Evolutionary conservation across 2,797 vertebrate species (phyloP).

Genomic region (Tympanoctomys barrerae): DNA sequence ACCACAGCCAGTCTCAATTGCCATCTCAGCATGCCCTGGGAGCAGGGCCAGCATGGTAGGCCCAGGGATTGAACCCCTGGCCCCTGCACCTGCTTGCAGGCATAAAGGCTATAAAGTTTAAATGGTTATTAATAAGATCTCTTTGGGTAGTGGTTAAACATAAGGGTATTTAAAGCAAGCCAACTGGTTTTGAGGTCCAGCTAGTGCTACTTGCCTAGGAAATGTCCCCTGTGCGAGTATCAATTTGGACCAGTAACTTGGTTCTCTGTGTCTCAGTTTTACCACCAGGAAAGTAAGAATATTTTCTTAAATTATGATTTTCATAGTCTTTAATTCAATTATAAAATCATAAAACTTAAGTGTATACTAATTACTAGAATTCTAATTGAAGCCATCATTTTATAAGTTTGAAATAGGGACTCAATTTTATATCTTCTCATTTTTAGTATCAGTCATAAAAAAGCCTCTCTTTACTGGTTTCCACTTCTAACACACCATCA

Average conservation of each 20-base stretch:
- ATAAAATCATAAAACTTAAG: background rate
- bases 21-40: too few relatives aligned
- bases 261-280: background rate
- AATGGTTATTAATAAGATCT: background rate
- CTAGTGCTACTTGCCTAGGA: background rate
- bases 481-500: background rate
- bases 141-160: background rate
- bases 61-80: too few relatives aligned
- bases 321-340: background rate
- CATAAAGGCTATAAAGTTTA: background rate
- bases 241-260: background rate
- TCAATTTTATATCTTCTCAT: slow-evolving; percentile 50
- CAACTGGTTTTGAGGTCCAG: background rate
- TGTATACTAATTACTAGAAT: slow-evolving; percentile 8
- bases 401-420: background rate
- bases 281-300: background rate
- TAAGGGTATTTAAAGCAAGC: background rate
- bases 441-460: background rate
- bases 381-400: background rate
- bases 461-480: background rate
- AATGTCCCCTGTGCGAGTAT: slow-evolving; percentile 1
- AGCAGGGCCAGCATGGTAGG: too few relatives aligned
- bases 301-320: background rate
- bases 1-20: too few relatives aligned
- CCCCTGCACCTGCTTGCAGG: too few relatives aligned